These are phyloP conservation scores for Morus bassanus DNA, from an alignment of 2,797 vertebrate genomes.

Conservation along the genomic window DNA sequence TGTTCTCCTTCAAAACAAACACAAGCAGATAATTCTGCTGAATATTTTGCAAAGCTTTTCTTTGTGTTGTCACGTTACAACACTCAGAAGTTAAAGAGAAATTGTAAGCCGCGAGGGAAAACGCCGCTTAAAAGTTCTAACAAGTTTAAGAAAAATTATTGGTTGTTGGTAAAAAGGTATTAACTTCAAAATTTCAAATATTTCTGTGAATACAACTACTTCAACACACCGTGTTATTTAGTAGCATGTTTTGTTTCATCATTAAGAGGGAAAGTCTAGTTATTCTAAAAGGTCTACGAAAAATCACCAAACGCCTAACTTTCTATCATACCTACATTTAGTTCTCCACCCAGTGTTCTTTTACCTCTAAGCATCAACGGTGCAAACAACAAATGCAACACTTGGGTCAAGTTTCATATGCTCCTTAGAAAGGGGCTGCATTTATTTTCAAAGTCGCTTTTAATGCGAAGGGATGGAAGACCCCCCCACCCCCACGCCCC, in stretches of 20 bases:
- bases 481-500: neutral
- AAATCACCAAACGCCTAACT: neutral
- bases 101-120: neutral
- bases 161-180: neutral
- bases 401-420: neutral
- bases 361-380: fast-evolving
- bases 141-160: neutral
- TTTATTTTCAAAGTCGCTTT: neutral
- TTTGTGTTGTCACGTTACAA: neutral
- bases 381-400: neutral
- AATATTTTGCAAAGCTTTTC: neutral
- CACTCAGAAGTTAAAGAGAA: neutral
- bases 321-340: neutral
- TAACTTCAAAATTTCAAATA: neutral
- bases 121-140: neutral
- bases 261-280: neutral
- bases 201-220: neutral
- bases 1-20: slow-evolving; percentile 21
- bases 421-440: neutral
- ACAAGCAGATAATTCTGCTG: neutral
- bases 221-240: neutral
- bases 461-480: fast-evolving
- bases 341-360: neutral
- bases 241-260: neutral
- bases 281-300: neutral